Evolutionary conservation across 2,797 vertebrate genomes (phyloP).

Genomic region (Microchirus variegatus): DNA sequence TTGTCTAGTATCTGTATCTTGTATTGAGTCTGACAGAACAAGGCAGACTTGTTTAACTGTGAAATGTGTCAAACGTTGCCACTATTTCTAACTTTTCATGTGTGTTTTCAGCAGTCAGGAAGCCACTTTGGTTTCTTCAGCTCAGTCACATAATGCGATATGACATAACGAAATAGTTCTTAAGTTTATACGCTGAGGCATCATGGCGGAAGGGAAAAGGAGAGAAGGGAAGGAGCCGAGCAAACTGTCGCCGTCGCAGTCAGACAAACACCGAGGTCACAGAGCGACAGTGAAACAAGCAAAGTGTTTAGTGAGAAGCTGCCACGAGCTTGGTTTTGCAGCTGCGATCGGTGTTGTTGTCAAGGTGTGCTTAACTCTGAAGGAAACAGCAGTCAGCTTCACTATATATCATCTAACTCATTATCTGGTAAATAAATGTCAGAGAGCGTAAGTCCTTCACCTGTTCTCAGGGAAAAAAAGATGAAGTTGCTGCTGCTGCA

Average conservation of each 20-base stretch:
- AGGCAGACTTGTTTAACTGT: no score
- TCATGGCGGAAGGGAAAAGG: slow-evolving; percentile 1
- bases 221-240: slow-evolving; percentile 20
- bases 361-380: slow-evolving; percentile 17
- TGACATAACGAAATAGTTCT: slow-evolving; percentile 51
- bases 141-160: slow-evolving; percentile 17
- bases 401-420: background rate
- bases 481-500: no score
- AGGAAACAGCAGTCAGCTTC: slow-evolving; percentile 13
- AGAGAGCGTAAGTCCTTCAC: no score
- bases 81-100: slow-evolving; percentile 4
- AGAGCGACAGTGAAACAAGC: slow-evolving; percentile 28
- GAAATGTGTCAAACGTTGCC: no score
- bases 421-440: no score
- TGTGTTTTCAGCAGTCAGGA: slow-evolving; percentile 31
- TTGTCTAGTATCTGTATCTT: no score
- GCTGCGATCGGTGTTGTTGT: slow-evolving; percentile 5
- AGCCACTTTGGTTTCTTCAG: slow-evolving; percentile 34
- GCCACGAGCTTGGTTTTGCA: slow-evolving; percentile 30
- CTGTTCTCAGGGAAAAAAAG: no score
- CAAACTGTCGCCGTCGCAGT: slow-evolving; percentile 37
- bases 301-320: slow-evolving; percentile 31
- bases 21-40: no score
- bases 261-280: slow-evolving; percentile 23
- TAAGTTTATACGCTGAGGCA: slow-evolving; percentile 12